Conservation (phyloP, 2,113 vertebrate species). For the Centropristis striata region DNA sequence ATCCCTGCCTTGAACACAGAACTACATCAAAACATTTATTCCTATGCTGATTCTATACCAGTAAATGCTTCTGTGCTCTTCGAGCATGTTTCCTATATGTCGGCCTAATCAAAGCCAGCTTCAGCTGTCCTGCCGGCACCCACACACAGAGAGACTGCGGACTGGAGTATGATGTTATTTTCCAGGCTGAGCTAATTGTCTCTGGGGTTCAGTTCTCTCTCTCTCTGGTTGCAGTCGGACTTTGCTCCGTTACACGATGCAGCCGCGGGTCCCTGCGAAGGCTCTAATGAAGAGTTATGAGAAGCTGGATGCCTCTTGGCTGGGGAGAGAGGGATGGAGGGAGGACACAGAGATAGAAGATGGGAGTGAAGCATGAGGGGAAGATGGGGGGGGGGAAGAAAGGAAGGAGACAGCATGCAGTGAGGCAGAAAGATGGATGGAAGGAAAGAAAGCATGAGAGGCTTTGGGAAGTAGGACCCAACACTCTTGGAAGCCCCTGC, state of each 20-base stretch:
- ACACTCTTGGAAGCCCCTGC: constrained; percentile 28
- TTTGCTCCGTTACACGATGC: constrained; percentile 71
- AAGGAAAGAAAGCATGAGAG: constrained; percentile 12
- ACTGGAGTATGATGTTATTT: constrained; percentile 81
- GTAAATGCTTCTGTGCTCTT: constrained; percentile 31
- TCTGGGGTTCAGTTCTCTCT: constrained; percentile 66
- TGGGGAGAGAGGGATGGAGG: constrained; percentile 61
- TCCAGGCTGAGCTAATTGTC: constrained; percentile 84
- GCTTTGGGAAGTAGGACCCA: constrained; percentile 2
- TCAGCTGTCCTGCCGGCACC: constrained; percentile 49
- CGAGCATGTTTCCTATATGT: constrained; percentile 55
- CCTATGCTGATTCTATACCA: constrained; percentile 38
- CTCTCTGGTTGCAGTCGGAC: constrained; percentile 69
- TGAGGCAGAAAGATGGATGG: constrained; percentile 54
- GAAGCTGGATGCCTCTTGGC: constrained; percentile 77
- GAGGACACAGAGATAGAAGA: constrained; percentile 46
- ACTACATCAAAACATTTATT: constrained; percentile 24
- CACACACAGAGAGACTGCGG: constrained; percentile 58
- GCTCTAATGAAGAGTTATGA: constrained; percentile 85
- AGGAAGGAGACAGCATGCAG: constrained; percentile 31
- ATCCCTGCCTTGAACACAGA: constrained; percentile 10
- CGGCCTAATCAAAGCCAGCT: constrained; percentile 70
- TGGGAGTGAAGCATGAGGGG: constrained; percentile 34
- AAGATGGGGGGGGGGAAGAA: neutral
- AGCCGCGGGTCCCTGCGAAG: constrained; percentile 69